phyloP scores from a whole-genome alignment of 2,113 vertebrate species.

The Dicerorhinus sumatrensis region DNA sequence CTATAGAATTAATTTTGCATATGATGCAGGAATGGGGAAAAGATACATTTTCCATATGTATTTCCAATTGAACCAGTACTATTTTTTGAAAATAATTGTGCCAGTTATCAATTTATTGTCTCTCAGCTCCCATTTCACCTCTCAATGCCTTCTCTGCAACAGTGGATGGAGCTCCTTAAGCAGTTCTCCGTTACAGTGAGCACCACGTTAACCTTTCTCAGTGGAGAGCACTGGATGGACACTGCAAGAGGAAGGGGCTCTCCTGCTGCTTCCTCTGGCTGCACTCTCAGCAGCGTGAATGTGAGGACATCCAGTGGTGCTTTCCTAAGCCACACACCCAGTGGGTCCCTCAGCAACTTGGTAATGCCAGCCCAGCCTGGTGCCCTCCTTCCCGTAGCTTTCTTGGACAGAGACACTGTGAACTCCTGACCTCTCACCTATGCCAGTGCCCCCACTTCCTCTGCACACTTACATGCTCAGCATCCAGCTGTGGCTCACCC shows the following conservation, averaged over 20 bases:
- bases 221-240: background rate
- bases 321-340: background rate
- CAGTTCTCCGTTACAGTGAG: background rate
- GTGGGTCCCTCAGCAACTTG: background rate
- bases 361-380: background rate
- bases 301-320: background rate
- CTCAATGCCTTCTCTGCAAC: background rate
- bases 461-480: too few species aligned
- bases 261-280: background rate
- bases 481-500: background rate
- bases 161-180: background rate
- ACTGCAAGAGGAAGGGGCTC: background rate
- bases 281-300: background rate
- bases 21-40: background rate
- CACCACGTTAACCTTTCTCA: background rate
- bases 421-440: background rate
- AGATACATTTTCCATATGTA: background rate
- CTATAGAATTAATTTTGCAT: background rate
- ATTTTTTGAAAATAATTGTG: background rate
- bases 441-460: background rate
- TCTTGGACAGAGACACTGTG: background rate
- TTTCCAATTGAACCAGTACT: background rate
- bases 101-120: background rate
- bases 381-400: background rate
- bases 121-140: background rate